A percentile compares a stretch with the other conserved stretches of the same genome.
phyloP scores from a whole-genome alignment of 1,140 invertebrate species.

The Homalodisca vitripennis region DNA sequence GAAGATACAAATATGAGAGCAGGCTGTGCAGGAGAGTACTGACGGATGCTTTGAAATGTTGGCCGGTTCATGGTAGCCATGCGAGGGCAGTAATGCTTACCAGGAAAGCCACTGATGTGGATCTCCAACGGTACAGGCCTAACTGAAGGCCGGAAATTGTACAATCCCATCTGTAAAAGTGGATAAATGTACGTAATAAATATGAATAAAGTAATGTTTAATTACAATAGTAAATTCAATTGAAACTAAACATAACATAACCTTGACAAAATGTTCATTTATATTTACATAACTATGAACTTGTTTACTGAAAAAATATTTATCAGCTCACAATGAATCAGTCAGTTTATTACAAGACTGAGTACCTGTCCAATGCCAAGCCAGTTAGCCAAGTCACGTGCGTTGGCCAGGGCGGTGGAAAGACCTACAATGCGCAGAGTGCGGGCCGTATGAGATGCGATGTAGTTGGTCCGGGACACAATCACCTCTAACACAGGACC shows the following conservation, averaged over 20 bases:
- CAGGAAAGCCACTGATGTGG: constrained; percentile 90
- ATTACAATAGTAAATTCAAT: neutral
- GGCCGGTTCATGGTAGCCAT: constrained; percentile 99
- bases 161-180: constrained; percentile 77
- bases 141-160: constrained; percentile 97
- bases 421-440: constrained; percentile 88
- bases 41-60: constrained; percentile 92
- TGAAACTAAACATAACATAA: too few relatives aligned
- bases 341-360: too few relatives aligned
- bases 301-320: too few relatives aligned
- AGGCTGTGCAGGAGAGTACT: constrained; percentile 89
- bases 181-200: too few relatives aligned
- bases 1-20: constrained; percentile 96
- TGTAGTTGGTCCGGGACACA: constrained; percentile 86
- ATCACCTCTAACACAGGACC: constrained; percentile 85
- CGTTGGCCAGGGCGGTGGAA: constrained; percentile 97
- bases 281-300: too few relatives aligned
- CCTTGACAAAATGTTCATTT: too few relatives aligned
- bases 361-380: constrained; percentile 75
- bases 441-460: constrained; percentile 78
- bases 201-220: too few relatives aligned
- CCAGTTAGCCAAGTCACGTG: constrained; percentile 96
- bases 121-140: constrained; percentile 96
- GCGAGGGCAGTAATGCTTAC: constrained; percentile 97
- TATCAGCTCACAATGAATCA: too few relatives aligned